Evolutionary conservation across 37 sponge, comb jelly and placozoan genomes (phyloP).

Genomic region (Hormiphora californensis): DNA sequence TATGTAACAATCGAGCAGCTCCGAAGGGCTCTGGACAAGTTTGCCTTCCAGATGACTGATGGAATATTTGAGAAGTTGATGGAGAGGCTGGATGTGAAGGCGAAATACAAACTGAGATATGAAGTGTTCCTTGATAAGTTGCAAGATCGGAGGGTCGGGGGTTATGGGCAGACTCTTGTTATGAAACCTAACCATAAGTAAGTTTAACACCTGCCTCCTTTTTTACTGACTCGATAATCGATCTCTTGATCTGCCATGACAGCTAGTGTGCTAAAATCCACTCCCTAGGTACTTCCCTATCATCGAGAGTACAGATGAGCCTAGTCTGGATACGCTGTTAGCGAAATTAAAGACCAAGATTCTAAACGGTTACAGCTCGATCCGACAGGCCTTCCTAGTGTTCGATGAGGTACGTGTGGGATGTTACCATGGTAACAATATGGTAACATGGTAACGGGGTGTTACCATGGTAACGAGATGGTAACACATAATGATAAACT

Average conservation of each 20-base stretch:
- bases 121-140: conserved; percentile 22
- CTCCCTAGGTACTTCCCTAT: background rate
- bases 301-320: conserved; percentile 9
- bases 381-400: conserved; percentile 47
- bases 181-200: conserved; percentile 53
- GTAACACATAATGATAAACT: too few species aligned
- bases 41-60: conserved; percentile 24
- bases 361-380: conserved; percentile 13
- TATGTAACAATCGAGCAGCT: conserved; percentile 40
- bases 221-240: background rate
- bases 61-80: background rate
- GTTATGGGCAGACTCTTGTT: conserved; percentile 23
- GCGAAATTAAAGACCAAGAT: conserved; percentile 34
- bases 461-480: too few species aligned
- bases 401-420: conserved; percentile 37
- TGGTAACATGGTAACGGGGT: too few species aligned
- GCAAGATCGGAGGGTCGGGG: conserved; percentile 33
- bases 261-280: too few species aligned
- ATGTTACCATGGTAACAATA: too few species aligned
- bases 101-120: conserved; percentile 36
- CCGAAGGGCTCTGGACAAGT: conserved; percentile 34
- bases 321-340: background rate
- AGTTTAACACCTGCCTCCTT: background rate
- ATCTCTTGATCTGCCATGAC: too few species aligned
- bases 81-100: conserved; percentile 22